A percentile compares a stretch with the other conserved stretches of the same genome.
phyloP scores from a whole-genome alignment of 2,113 vertebrate genomes.

The Taurulus bubalis region DNA sequence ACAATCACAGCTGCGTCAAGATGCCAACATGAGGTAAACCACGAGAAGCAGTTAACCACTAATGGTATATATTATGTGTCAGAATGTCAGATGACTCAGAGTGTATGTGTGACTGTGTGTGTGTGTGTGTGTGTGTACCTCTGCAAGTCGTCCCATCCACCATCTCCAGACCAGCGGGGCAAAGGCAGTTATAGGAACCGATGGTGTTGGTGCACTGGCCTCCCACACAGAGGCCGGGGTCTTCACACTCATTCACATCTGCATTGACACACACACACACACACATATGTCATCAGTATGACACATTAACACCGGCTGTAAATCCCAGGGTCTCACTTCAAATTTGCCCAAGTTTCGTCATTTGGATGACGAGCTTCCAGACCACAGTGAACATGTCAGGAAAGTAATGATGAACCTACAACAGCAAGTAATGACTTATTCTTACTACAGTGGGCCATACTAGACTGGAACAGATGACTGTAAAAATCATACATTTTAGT shows the following conservation, averaged over 20 bases:
- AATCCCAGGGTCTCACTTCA: slow-evolving; percentile 36
- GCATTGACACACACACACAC: slow-evolving; percentile 21
- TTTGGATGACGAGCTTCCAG: slow-evolving; percentile 43
- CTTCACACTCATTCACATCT: slow-evolving; percentile 84
- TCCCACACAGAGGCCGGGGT: slow-evolving; percentile 65
- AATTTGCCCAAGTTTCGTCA: slow-evolving; percentile 46
- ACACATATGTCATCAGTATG: slow-evolving; percentile 45
- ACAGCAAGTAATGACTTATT: slow-evolving; percentile 27
- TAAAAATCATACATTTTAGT: neutral
- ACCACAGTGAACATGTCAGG: slow-evolving; percentile 56
- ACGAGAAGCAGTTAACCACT: slow-evolving; percentile 17
- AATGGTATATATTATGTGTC: slow-evolving; percentile 33
- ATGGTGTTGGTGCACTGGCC: slow-evolving; percentile 78
- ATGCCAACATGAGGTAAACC: slow-evolving; percentile 42
- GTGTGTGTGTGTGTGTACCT: slow-evolving; percentile 61
- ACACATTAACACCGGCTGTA: slow-evolving; percentile 52
- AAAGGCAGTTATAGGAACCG: slow-evolving; percentile 79
- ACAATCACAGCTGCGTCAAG: slow-evolving; percentile 46
- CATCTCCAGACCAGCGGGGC: slow-evolving; percentile 75
- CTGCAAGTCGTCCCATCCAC: slow-evolving; percentile 70
- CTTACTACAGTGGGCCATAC: slow-evolving; percentile 4
- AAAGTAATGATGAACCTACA: slow-evolving; percentile 26
- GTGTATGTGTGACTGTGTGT: neutral
- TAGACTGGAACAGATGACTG: slow-evolving; percentile 40
- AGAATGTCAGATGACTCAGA: neutral